These are phyloP conservation scores for Trichogramma pretiosum DNA, from an alignment of 1,140 invertebrate species.

Conservation along the genomic window DNA sequence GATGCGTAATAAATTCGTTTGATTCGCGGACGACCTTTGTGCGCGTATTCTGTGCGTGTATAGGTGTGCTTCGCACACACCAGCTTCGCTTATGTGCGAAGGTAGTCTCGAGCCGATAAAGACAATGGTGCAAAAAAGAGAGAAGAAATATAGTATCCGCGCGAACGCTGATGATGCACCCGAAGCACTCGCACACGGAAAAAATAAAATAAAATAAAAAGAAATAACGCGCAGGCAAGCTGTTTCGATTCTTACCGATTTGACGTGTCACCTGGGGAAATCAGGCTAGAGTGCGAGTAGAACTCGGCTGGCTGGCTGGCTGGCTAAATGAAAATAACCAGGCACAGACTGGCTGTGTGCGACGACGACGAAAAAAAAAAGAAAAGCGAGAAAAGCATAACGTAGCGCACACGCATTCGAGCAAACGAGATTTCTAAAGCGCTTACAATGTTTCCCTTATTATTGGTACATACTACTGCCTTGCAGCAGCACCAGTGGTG, in stretches of 20 bases:
- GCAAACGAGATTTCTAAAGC: conserved; percentile 15
- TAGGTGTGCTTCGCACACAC: too few species aligned
- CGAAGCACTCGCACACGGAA: too few species aligned
- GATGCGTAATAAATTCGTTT: too few species aligned
- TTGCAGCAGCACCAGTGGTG: too few species aligned
- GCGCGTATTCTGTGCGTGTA: too few species aligned
- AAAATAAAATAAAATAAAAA: background rate
- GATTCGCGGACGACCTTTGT: too few species aligned
- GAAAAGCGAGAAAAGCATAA: background rate
- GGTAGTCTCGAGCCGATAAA: too few species aligned
- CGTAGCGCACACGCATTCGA: background rate
- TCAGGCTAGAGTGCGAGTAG: conserved; percentile 12
- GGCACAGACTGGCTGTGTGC: too few species aligned
- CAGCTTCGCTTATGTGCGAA: too few species aligned
- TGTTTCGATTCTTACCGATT: conserved; percentile 16
- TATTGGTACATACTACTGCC: too few species aligned
- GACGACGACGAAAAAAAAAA: background rate
- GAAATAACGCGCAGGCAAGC: background rate
- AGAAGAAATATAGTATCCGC: background rate
- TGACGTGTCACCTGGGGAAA: conserved; percentile 19
- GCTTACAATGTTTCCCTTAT: conserved; percentile 4
- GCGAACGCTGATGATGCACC: too few species aligned
- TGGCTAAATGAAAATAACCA: conserved; percentile 13
- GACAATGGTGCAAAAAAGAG: background rate
- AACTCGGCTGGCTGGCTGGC: too few species aligned